Evolutionary conservation across 2,888 invertebrate genomes (phyloP).

Genomic region (Stegana nigrithorax): DNA sequence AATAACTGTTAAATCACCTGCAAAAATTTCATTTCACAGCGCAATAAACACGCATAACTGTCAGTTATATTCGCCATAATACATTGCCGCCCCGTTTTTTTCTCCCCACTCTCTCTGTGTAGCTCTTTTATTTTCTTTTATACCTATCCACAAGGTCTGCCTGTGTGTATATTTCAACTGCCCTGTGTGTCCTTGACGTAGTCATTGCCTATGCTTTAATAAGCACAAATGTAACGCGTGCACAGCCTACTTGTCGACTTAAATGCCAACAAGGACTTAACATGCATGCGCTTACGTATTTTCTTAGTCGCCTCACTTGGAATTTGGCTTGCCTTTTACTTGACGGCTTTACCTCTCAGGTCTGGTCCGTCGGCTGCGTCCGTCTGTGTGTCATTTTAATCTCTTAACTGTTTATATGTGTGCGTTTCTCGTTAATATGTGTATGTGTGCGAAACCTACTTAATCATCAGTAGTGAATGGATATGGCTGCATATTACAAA

Average conservation of each 20-base stretch:
- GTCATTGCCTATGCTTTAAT: slow-evolving; percentile 7
- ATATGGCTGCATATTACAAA: not conserved
- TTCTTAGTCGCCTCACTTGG: not conserved
- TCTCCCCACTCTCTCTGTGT: too few relatives aligned
- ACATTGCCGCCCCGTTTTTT: not conserved
- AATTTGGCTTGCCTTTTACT: not conserved
- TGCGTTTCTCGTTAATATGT: not conserved
- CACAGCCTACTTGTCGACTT: slow-evolving; percentile 49
- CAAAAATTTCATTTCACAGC: slow-evolving; percentile 62
- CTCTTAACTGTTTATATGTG: not conserved
- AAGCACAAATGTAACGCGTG: slow-evolving; percentile 1
- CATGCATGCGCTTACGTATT: not conserved
- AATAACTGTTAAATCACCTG: slow-evolving; percentile 62
- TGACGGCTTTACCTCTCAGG: not conserved
- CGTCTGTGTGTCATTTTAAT: slow-evolving; percentile 13
- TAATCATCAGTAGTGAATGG: not conserved
- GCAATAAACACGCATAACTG: slow-evolving; percentile 49
- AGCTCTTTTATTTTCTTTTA: too few relatives aligned
- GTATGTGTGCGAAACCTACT: slow-evolving; percentile 1
- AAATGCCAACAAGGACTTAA: slow-evolving; percentile 61
- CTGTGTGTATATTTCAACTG: not conserved
- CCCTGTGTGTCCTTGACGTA: slow-evolving; percentile 8
- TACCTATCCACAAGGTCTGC: too few relatives aligned
- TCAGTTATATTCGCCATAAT: not conserved
- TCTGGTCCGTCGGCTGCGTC: not conserved